A percentile compares a stretch with the other conserved stretches of the same genome.
Conservation (phyloP, 1,140 invertebrate genomes). For the Penaeus vannamei region DNA sequence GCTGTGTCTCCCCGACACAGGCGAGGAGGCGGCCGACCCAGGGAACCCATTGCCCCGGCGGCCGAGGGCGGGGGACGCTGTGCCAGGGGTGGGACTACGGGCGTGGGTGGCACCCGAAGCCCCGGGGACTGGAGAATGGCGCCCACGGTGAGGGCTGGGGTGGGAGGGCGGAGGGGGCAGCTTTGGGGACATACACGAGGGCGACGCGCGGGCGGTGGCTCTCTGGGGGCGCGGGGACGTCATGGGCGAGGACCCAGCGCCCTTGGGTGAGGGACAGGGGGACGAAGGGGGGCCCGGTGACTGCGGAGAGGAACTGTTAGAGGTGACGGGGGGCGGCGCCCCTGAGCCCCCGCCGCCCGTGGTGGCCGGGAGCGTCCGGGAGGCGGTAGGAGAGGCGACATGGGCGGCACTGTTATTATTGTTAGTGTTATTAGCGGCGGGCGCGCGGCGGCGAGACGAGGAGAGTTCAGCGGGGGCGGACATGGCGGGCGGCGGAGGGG, state of each 20-base stretch:
- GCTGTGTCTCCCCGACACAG: too few species aligned
- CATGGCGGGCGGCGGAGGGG: constrained; percentile 1
- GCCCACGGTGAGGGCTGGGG: constrained; percentile 18
- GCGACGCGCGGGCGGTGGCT: background rate
- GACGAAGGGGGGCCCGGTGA: constrained; percentile 32
- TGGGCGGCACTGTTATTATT: constrained; percentile 13
- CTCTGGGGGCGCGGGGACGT: constrained; percentile 12
- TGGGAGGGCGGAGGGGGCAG: constrained; percentile 51
- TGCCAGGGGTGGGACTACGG: too few species aligned
- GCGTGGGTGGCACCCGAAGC: too few species aligned
- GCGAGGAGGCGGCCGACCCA: too few species aligned
- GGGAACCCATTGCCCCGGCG: constrained; percentile 24
- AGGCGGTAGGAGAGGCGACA: constrained; percentile 27
- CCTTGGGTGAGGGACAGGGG: background rate
- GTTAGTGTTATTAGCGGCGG: background rate
- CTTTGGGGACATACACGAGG: background rate
- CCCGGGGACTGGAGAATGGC: constrained; percentile 6
- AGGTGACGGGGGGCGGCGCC: constrained; percentile 35
- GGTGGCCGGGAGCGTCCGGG: background rate
- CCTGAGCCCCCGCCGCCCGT: constrained; percentile 24
- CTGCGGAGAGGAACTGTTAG: constrained; percentile 24
- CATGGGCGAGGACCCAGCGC: constrained; percentile 9
- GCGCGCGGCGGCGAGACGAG: background rate
- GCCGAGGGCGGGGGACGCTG: constrained; percentile 13
- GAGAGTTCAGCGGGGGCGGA: background rate